These are phyloP conservation scores for Coryphaenoides rupestris DNA, from an alignment of 2,113 vertebrate genomes.

Conservation along the genomic window DNA sequence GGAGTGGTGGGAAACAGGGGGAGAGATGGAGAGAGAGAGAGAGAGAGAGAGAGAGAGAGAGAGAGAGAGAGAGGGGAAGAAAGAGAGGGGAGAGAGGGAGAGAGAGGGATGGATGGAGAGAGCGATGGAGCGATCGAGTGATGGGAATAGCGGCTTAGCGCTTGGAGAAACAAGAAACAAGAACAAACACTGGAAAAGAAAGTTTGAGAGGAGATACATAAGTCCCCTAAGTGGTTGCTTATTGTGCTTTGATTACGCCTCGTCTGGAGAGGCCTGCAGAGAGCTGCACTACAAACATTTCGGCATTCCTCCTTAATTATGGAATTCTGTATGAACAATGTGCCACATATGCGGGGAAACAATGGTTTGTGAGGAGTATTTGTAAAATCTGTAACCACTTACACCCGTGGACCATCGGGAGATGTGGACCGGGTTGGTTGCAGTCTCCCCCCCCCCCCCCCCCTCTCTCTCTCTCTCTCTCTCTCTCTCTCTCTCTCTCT, in stretches of 20 bases:
- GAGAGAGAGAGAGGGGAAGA: too few relatives aligned
- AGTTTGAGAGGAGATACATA: constrained; percentile 38
- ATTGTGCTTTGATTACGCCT: constrained; percentile 70
- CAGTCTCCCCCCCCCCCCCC: too few relatives aligned
- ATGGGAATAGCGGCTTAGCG: background rate
- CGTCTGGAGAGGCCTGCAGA: constrained; percentile 56
- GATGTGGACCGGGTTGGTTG: too few relatives aligned
- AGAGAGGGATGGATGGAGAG: background rate
- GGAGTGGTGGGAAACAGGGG: background rate
- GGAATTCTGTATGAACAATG: constrained; percentile 67
- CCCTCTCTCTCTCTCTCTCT: too few relatives aligned
- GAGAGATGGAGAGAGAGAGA: constrained; percentile 14
- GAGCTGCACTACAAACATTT: constrained; percentile 62
- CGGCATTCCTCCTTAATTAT: constrained; percentile 74
- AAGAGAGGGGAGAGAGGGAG: constrained; percentile 18
- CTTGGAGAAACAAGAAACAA: background rate
- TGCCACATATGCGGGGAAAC: constrained; percentile 52
- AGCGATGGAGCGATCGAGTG: background rate
- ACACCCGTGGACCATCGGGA: too few relatives aligned
- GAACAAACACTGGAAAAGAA: constrained; percentile 9
- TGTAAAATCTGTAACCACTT: constrained; percentile 44
- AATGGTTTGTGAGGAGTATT: constrained; percentile 69
- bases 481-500: too few relatives aligned
- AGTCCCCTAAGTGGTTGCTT: constrained; percentile 62
- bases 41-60: constrained; percentile 8